Evolutionary conservation across 2,888 invertebrate genomes (phyloP), one percentile per base, ranked within the genome.

Genomic region (Drosophila demipolita): DNA sequence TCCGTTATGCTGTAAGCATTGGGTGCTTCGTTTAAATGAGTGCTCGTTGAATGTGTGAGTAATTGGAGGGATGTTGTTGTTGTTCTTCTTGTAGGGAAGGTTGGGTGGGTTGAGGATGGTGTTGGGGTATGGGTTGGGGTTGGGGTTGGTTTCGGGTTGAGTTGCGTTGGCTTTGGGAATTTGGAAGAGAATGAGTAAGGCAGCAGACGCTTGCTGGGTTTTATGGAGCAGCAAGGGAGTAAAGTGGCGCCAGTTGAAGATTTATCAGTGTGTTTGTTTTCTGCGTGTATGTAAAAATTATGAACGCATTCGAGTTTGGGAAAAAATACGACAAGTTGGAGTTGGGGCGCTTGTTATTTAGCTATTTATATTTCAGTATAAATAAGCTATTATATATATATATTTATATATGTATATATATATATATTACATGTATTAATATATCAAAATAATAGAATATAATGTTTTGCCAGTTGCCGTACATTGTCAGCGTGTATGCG

Each of bases 41-140:
- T 89, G 85, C 85, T 85, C 89, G 89, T 89, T 85, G 84, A 87
- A 89, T 84, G 89, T 83, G 89, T 84, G 89, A 87, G 89, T 85
- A 89, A 89, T 85, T 85, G 89, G 79, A 84, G 79, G 78, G 83
- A 83, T 83, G 80, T 70, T 73, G 53, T 36, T 20, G 58, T 20
- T 26, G 57, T 42, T 45, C 58, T 33, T 23, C 48, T 33, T 45
- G 45, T 23, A 23, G 45, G 45, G 23, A 45, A 23, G 3, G 23
- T 23, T 45, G 23, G 23, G 15, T 17, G 26, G 57, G 11, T 29
- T 40, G 23, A 11, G 33, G 32, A 15, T 23, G 49, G 8, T 32
- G 9, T 12, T 23, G 20, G 17, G 35, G 29, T 29, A 1, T 29
- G 29, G 29, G 29, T 29, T 29, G 29, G 29, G 33, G 32, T 17